Evolutionary conservation across 2,888 invertebrate genomes (phyloP), one percentile per base, ranked within the genome.

Genomic region (Parnassius orleans): DNA sequence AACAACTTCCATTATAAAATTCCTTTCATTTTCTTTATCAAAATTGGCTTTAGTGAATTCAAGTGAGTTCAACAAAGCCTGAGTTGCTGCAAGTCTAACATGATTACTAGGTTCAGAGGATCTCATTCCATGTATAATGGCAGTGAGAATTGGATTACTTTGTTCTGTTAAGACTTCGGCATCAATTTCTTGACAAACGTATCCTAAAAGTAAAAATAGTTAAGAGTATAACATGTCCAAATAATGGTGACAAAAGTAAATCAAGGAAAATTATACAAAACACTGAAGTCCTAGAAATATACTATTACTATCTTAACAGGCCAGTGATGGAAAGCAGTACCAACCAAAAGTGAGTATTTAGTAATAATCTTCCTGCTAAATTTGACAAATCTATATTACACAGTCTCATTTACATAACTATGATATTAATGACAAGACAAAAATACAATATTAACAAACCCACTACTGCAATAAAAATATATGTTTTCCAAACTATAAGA

Each of bases 1-100:
- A 9, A 99, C 99, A 59, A 98, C 98, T 92, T 99, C 98, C 99
- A 99, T 99, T 61, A 99, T 99, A 83, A 98, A 98, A 88, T 99
- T 98, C 69, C 99, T 93, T 88, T 99, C 99, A 63, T 96, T 94
- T 93, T 99, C 98, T 81, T 97, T 97, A 74, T 99, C 98, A 89
- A 99, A 99, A 91, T 99, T 99, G 43, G 97, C 97, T 90, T 97
- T 97, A 14, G 99, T 99, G 81, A 99, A 99, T 91, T 99, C 99
- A 60, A 99, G 90, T 0, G 99, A 99, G 88, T 99, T 99, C 56
- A 97, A 93, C 42, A 99, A 93, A 2, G 99, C 99, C 73, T 96
- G 98, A 9, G 99, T 99, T 33, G 99, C 99, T 51, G 99, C 99
- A 59, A 99, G 92, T 66, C 98, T 94, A 3, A 99, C 99, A 86